Base-by-base conservation (phyloP, 2,888 invertebrate genomes). In the Dynastes hyllus region DNA sequence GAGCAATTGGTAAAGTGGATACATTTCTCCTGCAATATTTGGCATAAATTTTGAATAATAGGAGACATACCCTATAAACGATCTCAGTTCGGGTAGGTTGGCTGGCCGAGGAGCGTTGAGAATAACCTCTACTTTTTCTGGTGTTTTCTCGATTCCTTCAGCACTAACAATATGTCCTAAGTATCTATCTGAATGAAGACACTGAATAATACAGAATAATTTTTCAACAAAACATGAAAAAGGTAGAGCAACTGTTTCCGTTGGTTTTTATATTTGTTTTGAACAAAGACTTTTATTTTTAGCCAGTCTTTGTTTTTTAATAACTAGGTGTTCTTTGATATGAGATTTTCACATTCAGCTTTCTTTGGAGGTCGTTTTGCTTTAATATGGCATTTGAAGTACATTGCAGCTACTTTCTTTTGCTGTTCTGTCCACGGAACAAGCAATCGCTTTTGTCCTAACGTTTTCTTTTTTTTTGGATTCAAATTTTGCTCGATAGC, bases 31-130 rank as follows among this genome's bases (percentile, higher is more conserved):
- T n/a, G 83, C 81, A 29, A 76, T 50, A 45, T 82, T 53, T 40
- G 81, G 81, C 11, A 83, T 81, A 51, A 83, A 83, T 58, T 71
- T 73, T 2, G 81, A 78, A 65, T 83, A 83, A 76, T 81, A 83
- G 9, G 82, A 81, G 1, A 80, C 80, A 8, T 80, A 29, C 4
- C 82, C 83, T 55, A 82, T 50, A 55, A 84, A 82, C 27, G 73
- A 66, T 50, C 78, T 58, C 11, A 82, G 6, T 66, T 75, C 61
- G 27, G 27, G 58, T 3, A 78, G 27, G 22, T 76, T 70, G 45
- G 27, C 66, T 37, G 78, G 80, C 9, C 63, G 5, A 50, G 37
- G 40, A 27, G 71, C 45, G 11, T 58, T 50, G n/a, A 66, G n/a
- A 11, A 78, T 73, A 9, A 65, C 73, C 11, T 71, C 32, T 27